phyloP scores from a whole-genome alignment of 2,888 invertebrate species.

The Metellina segmentata region DNA sequence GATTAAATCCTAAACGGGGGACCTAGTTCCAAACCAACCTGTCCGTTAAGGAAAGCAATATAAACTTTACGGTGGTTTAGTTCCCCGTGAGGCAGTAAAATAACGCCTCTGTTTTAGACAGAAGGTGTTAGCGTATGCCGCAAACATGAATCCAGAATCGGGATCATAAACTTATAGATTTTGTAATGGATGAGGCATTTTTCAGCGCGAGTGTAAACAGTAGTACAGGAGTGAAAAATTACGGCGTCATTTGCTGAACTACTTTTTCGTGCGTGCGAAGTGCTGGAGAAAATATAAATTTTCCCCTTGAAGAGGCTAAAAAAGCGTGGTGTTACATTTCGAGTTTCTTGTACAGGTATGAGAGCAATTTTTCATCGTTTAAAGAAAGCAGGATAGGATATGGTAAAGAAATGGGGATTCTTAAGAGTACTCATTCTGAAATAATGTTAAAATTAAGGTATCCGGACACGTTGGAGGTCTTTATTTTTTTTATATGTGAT shows the following conservation, averaged over 20 bases:
- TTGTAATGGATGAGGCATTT: background rate
- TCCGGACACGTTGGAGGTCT: too few species aligned
- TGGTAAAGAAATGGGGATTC: too few species aligned
- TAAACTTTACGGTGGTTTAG: background rate
- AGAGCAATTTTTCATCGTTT: background rate
- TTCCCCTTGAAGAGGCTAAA: background rate
- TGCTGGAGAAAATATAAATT: background rate
- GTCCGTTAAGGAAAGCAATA: background rate
- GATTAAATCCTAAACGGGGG: background rate
- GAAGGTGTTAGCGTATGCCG: background rate
- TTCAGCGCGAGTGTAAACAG: background rate
- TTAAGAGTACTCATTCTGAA: too few species aligned
- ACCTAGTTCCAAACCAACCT: background rate
- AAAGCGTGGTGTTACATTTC: background rate
- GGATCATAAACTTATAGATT: background rate
- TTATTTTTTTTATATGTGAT: too few species aligned
- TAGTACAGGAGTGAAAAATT: background rate
- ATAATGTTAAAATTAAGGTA: too few species aligned
- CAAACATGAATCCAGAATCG: background rate
- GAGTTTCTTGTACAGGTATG: background rate
- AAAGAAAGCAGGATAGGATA: background rate
- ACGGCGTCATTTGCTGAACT: background rate
- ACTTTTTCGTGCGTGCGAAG: background rate
- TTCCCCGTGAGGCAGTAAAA: background rate
- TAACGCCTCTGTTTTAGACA: background rate